Conservation (phyloP, 64 coral and sea anemone genomes). For the Actinia tenebrosa region DNA sequence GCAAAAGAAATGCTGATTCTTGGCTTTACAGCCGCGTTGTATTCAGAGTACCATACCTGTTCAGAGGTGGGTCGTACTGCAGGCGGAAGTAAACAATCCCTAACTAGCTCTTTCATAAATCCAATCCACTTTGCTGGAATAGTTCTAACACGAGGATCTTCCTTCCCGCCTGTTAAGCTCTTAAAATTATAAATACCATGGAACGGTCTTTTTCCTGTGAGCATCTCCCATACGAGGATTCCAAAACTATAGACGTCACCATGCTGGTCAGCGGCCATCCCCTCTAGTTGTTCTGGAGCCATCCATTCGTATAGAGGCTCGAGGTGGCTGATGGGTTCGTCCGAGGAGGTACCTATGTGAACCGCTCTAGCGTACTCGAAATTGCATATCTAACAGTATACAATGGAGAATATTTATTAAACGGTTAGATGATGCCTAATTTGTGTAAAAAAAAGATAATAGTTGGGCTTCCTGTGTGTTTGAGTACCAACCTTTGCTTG, state of each 20-base stretch:
- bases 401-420: no score
- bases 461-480: background rate
- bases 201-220: constrained; percentile 65
- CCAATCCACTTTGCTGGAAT: constrained; percentile 67
- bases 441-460: no score
- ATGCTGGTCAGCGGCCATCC: constrained; percentile 53
- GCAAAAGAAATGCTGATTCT: background rate
- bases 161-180: constrained; percentile 21
- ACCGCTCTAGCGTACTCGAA: constrained; percentile 72
- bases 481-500: constrained; percentile 59
- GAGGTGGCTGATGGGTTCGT: constrained; percentile 65
- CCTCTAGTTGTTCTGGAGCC: constrained; percentile 85
- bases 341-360: constrained; percentile 12
- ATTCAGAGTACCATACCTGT: constrained; percentile 35
- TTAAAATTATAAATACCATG: constrained; percentile 51
- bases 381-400: constrained; percentile 73
- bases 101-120: constrained; percentile 63
- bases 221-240: constrained; percentile 69
- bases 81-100: constrained; percentile 45
- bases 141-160: constrained; percentile 58
- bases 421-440: no score
- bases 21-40: background rate
- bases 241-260: constrained; percentile 87
- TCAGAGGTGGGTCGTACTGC: constrained; percentile 70
- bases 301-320: constrained; percentile 65